Evolutionary conservation across 2,113 vertebrate species (phyloP).

Genomic region (Glaucomys volans): DNA sequence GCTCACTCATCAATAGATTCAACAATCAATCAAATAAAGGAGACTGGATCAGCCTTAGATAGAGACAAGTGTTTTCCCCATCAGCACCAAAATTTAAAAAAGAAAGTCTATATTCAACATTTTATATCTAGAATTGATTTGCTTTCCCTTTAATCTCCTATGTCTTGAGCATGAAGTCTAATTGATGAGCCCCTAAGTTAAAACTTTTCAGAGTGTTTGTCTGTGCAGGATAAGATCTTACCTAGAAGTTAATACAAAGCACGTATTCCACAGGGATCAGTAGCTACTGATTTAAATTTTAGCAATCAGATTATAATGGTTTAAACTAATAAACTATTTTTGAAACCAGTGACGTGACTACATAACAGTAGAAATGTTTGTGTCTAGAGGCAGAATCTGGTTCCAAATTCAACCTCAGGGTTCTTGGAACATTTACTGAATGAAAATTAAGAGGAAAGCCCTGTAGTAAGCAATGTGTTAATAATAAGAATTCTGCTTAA

Average conservation of each 20-base stretch:
- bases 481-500: neutral
- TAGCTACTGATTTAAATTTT: neutral
- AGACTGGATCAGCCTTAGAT: neutral
- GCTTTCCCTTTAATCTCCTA: neutral
- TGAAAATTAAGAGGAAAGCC: neutral
- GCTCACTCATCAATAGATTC: conserved; percentile 77
- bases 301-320: neutral
- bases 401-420: neutral
- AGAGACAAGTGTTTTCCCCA: neutral
- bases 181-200: neutral
- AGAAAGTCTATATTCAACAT: neutral
- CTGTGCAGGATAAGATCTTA: neutral
- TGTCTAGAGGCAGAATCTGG: neutral
- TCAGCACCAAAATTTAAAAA: neutral
- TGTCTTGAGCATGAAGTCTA: neutral
- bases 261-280: neutral
- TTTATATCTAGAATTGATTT: conserved; percentile 36
- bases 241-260: neutral
- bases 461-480: neutral
- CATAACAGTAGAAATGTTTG: neutral
- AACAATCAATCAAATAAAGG: conserved; percentile 76
- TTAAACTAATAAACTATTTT: conserved; percentile 53
- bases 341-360: neutral
- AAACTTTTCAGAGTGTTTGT: conserved; percentile 61
- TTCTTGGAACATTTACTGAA: neutral